phyloP scores from a whole-genome alignment of 2,888 invertebrate species.

The Cynaeus angustus region DNA sequence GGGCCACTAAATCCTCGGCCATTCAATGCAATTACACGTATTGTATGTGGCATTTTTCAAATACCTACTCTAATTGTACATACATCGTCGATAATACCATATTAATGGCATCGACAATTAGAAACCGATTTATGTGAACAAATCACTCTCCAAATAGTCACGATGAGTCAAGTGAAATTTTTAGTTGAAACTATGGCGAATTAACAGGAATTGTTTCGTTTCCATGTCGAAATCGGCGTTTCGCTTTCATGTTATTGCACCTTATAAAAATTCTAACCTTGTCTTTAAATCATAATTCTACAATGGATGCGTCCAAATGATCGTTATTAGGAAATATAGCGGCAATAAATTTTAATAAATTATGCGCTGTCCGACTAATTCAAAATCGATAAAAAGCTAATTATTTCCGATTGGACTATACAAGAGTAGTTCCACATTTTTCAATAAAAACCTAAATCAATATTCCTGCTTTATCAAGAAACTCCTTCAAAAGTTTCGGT shows the following conservation, averaged over 20 bases:
- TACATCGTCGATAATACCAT: conserved; percentile 25
- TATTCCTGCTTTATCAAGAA: background rate
- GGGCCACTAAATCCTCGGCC: conserved; percentile 56
- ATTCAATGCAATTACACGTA: conserved; percentile 64
- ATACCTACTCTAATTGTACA: conserved; percentile 45
- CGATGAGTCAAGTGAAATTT: conserved; percentile 38
- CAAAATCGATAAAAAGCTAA: conserved; percentile 44
- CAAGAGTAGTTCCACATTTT: background rate
- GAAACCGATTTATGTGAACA: conserved; percentile 42
- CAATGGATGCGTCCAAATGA: conserved; percentile 39
- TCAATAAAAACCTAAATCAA: conserved; percentile 7
- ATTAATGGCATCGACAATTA: conserved; percentile 40
- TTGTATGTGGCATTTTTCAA: conserved; percentile 60
- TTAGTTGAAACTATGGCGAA: conserved; percentile 26
- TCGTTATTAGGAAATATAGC: conserved; percentile 42
- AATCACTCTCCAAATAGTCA: conserved; percentile 21
- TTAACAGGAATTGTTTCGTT: conserved; percentile 40
- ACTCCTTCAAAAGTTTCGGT: too few relatives aligned
- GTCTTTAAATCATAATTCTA: conserved; percentile 46
- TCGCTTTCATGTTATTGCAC: conserved; percentile 49
- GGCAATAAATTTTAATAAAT: conserved; percentile 45
- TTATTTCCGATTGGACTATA: conserved; percentile 27
- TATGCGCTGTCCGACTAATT: conserved; percentile 37
- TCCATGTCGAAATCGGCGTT: conserved; percentile 30
- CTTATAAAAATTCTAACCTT: conserved; percentile 51